These are phyloP conservation scores for Cynocephalus volans DNA, from an alignment of 2,113 vertebrate genomes.

Conservation along the genomic window DNA sequence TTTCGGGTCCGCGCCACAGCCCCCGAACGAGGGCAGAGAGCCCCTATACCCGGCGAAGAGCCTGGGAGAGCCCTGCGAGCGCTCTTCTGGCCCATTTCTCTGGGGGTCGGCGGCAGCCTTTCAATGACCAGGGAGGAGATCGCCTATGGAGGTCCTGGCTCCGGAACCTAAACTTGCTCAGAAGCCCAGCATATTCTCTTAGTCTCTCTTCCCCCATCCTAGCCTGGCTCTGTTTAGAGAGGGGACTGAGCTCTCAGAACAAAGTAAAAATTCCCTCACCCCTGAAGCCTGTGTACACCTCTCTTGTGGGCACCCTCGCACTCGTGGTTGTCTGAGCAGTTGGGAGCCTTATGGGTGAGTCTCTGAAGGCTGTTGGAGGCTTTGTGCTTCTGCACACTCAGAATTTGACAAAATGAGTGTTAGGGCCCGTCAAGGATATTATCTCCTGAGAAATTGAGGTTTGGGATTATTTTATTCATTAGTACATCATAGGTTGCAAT, in stretches of 20 bases:
- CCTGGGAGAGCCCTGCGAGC: background rate
- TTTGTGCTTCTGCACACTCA: background rate
- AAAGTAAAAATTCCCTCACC: background rate
- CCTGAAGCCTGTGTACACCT: background rate
- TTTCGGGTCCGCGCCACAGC: slow-evolving; percentile 38
- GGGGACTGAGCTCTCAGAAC: background rate
- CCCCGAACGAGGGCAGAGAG: background rate
- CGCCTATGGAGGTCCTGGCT: background rate
- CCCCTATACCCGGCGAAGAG: background rate
- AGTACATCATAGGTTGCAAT: background rate
- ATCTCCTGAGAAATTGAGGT: background rate
- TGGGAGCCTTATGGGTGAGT: background rate
- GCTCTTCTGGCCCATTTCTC: background rate
- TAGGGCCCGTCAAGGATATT: background rate
- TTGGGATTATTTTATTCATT: slow-evolving; percentile 39
- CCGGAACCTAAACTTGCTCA: background rate
- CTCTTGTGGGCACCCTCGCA: background rate
- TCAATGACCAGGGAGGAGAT: background rate
- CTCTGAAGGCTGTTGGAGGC: background rate
- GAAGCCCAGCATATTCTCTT: background rate
- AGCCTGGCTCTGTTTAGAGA: background rate
- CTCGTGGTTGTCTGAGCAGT: background rate
- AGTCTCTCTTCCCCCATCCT: background rate
- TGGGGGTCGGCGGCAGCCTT: background rate
- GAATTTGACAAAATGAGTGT: background rate